Percentiles rank a stretch among this genome's conserved stretches.
Evolutionary conservation across 30 jellyfish, hydroid and myxozoan species (phyloP).

Genomic region (Aurelia aurita complex sp. Pacific): DNA sequence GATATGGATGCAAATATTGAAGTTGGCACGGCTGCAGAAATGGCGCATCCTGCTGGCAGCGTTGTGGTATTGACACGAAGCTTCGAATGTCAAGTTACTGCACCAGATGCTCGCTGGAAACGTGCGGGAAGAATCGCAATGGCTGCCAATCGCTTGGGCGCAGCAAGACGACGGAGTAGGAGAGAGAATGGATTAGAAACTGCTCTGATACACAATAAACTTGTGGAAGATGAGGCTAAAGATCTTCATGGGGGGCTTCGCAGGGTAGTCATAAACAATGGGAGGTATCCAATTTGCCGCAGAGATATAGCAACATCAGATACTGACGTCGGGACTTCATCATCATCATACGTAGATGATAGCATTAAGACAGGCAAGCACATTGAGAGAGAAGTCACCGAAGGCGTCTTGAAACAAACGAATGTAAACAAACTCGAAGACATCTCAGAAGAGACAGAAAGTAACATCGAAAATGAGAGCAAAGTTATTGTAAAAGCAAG

Average conservation of each 20-base stretch:
- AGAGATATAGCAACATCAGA: neutral
- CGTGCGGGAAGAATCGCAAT: conserved; percentile 17
- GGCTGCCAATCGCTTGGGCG: conserved; percentile 35
- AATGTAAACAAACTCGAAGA: no score
- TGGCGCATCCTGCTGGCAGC: conserved; percentile 9
- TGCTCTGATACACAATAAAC: neutral
- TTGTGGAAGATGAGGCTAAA: conserved; percentile 9
- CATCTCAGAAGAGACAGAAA: no score
- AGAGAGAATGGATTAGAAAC: neutral
- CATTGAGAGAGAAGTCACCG: neutral
- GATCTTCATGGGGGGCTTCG: conserved; percentile 48
- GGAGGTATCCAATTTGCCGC: conserved; percentile 4
- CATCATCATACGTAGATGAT: neutral
- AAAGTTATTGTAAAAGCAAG: neutral
- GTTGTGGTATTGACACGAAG: conserved; percentile 56
- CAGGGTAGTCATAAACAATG: conserved; percentile 45
- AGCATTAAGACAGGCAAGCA: no score
- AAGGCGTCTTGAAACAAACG: no score
- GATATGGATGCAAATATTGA: conserved; percentile 53
- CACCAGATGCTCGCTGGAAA: conserved; percentile 35
- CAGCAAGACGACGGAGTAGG: neutral
- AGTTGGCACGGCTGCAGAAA: conserved; percentile 62
- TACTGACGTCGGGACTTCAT: neutral
- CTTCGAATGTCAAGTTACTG: conserved; percentile 14
- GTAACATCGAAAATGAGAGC: neutral